Evolutionary conservation across 53 echinoderm and acorn worm genomes (phyloP).

Genomic region (Antedon mediterranea): DNA sequence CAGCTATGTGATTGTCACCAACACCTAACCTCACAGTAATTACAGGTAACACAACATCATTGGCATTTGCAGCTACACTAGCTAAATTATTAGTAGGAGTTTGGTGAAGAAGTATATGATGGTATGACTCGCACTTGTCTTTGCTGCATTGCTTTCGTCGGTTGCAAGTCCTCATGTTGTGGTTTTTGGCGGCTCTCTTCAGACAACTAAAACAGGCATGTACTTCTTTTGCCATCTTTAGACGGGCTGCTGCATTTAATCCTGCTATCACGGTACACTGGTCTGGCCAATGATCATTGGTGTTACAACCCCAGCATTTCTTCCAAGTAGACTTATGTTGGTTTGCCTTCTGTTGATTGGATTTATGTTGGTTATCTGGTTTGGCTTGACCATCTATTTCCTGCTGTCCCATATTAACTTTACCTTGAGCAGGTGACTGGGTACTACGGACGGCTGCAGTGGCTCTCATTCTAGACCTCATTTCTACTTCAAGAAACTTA

Average conservation of each 20-base stretch:
- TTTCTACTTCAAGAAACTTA: conserved; percentile 25
- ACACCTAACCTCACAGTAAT: background rate
- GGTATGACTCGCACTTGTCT: conserved; percentile 1
- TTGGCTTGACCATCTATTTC: no score
- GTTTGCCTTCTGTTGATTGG: no score
- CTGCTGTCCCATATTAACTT: no score
- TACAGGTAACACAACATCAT: conserved; percentile 7
- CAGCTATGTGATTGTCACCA: background rate
- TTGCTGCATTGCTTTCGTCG: conserved; percentile 8
- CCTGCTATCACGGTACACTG: conserved; percentile 18
- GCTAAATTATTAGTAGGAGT: background rate
- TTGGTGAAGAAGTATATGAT: conserved; percentile 7
- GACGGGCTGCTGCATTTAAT: conserved; percentile 4
- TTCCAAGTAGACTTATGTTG: no score
- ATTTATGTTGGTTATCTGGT: no score
- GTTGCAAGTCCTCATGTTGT: conserved; percentile 24
- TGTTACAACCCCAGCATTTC: conserved; percentile 36
- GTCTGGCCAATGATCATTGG: conserved; percentile 33
- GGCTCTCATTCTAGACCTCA: conserved; percentile 33
- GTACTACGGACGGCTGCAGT: conserved; percentile 27
- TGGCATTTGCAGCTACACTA: background rate
- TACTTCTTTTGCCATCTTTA: conserved; percentile 15
- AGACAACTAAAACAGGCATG: conserved; percentile 54
- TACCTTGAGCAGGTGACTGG: no score
- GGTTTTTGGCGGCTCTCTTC: conserved; percentile 35